A percentile compares a stretch with the other conserved stretches of the same genome.
These are phyloP conservation scores for Leucophenga montana DNA, from an alignment of 2,888 invertebrate genomes.

Conservation along the genomic window DNA sequence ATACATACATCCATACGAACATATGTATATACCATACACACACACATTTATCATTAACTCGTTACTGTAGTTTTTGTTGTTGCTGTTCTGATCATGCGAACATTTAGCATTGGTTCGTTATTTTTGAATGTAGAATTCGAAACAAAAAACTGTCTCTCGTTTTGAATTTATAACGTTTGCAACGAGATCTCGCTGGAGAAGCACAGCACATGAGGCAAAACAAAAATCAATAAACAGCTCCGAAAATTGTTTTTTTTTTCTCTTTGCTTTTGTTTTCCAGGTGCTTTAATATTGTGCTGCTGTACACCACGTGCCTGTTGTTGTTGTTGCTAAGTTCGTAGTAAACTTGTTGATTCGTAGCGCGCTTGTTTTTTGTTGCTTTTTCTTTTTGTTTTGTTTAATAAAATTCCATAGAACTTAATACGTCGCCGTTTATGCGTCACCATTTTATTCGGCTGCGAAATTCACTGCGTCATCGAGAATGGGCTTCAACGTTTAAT, in stretches of 20 bases:
- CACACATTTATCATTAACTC: slow-evolving; percentile 42
- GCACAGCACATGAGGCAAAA: too few relatives aligned
- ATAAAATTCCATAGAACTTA: not conserved
- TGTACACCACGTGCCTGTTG: not conserved
- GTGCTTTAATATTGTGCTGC: too few relatives aligned
- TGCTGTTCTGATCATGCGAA: not conserved
- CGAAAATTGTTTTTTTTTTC: too few relatives aligned
- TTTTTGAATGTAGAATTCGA: not conserved
- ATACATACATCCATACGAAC: slow-evolving; percentile 1
- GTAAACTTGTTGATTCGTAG: not conserved
- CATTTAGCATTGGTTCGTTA: not conserved
- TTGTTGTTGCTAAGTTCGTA: slow-evolving; percentile 10
- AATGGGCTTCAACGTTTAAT: not conserved
- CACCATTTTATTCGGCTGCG: not conserved
- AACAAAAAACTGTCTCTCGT: too few relatives aligned
- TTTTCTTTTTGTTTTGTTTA: slow-evolving; percentile 4
- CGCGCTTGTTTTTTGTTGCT: slow-evolving; percentile 1
- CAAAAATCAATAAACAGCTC: too few relatives aligned
- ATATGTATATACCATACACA: slow-evolving; percentile 29
- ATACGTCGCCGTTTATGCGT: slow-evolving; percentile 14
- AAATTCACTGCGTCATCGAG: not conserved
- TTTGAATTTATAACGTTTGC: not conserved
- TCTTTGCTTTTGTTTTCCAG: not conserved
- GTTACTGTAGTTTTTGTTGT: too few relatives aligned
- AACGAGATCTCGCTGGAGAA: not conserved